Percentiles rank a stretch among this genome's conserved stretches.
Conservation (phyloP, 2,888 invertebrate species). For the Parnassius apollo region DNA sequence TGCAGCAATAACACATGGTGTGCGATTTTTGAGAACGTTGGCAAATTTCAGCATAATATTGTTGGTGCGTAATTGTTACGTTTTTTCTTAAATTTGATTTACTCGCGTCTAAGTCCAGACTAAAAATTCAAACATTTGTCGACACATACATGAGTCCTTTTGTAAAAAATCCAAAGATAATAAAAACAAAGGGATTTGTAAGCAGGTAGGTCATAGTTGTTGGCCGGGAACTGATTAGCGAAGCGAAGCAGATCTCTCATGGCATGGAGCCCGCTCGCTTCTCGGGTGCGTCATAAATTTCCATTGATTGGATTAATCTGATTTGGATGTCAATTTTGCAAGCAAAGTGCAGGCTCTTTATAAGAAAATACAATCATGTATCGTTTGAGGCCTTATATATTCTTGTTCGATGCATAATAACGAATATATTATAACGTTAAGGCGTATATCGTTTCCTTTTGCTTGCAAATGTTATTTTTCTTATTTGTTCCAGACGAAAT, state of each 20-base stretch:
- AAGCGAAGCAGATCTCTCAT: conserved; percentile 64
- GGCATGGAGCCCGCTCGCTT: conserved; percentile 58
- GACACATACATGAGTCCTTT: background rate
- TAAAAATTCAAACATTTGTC: background rate
- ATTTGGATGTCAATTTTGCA: conserved; percentile 80
- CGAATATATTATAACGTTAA: conserved; percentile 58
- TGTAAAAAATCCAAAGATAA: conserved; percentile 12
- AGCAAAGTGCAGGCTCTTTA: conserved; percentile 70
- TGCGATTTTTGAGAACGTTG: conserved; percentile 72
- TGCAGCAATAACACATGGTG: conserved; percentile 75
- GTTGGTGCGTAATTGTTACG: conserved; percentile 4
- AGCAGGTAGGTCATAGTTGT: conserved; percentile 50
- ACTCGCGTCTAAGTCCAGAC: background rate
- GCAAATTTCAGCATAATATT: conserved; percentile 74
- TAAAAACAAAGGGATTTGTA: conserved; percentile 43
- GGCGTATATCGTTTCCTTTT: conserved; percentile 48
- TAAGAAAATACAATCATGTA: conserved; percentile 69
- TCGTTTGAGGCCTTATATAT: conserved; percentile 54
- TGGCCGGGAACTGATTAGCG: conserved; percentile 68
- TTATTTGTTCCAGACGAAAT: conserved; percentile 50
- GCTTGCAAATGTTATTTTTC: conserved; percentile 40
- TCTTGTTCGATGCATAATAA: conserved; percentile 63
- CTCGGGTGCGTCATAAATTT: conserved; percentile 80
- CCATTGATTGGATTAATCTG: conserved; percentile 82
- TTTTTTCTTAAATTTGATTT: background rate